Conservation (phyloP, 2,888 invertebrate genomes). For the Panopea generosa region DNA sequence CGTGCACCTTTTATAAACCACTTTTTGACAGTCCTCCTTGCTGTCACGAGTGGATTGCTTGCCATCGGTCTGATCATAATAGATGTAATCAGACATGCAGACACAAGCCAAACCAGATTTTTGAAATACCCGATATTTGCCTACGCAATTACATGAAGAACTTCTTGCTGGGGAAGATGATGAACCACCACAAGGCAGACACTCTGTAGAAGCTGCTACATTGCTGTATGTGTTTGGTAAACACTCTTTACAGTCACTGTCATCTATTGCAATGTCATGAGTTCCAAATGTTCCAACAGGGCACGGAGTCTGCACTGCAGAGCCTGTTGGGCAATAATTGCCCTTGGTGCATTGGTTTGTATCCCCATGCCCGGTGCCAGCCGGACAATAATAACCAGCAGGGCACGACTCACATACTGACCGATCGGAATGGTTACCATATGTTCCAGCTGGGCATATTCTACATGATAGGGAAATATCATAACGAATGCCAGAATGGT, state of each 20-base stretch:
- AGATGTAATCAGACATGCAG: slow-evolving; percentile 78
- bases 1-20: slow-evolving; percentile 74
- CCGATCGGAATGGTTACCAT: slow-evolving; percentile 79
- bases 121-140: slow-evolving; percentile 80
- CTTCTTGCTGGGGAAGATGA: slow-evolving; percentile 67
- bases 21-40: slow-evolving; percentile 78
- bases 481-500: slow-evolving; percentile 75
- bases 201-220: slow-evolving; percentile 69
- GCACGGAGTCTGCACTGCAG: slow-evolving; percentile 72
- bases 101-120: slow-evolving; percentile 77
- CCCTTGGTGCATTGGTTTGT: slow-evolving; percentile 76
- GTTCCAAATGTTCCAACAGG: slow-evolving; percentile 78
- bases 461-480: slow-evolving; percentile 71
- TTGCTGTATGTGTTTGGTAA: slow-evolving; percentile 76
- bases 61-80: slow-evolving; percentile 77
- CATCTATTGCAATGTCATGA: slow-evolving; percentile 52
- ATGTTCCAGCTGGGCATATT: slow-evolving; percentile 80
- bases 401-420: slow-evolving; percentile 78
- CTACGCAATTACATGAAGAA: slow-evolving; percentile 76
- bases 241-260: slow-evolving; percentile 75
- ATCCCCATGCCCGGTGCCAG: slow-evolving; percentile 76
- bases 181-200: slow-evolving; percentile 80
- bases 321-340: slow-evolving; percentile 77
- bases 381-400: slow-evolving; percentile 83
- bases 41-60: slow-evolving; percentile 63